Percentiles rank a stretch among this genome's conserved stretches.
Evolutionary conservation across 2,113 vertebrate genomes (phyloP).

Genomic region (Puma concolor): DNA sequence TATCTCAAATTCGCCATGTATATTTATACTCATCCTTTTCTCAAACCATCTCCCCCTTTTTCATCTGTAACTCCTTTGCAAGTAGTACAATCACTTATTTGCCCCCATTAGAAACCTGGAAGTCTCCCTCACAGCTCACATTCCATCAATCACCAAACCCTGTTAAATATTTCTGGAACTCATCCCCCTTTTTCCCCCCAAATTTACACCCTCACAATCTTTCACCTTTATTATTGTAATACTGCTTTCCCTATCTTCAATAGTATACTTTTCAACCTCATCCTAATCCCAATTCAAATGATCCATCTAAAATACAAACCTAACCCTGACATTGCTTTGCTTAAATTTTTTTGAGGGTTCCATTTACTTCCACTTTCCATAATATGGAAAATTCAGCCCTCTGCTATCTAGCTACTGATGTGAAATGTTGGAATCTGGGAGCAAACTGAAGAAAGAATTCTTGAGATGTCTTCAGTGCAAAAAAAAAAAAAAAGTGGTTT

Average conservation of each 20-base stretch:
- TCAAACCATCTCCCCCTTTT: neutral
- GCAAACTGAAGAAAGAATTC: neutral
- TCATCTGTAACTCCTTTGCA: neutral
- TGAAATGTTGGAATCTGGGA: neutral
- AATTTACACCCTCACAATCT: neutral
- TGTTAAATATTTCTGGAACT: slow-evolving; percentile 32
- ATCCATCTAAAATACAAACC: slow-evolving; percentile 20
- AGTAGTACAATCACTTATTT: neutral
- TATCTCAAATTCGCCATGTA: neutral
- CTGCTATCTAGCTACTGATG: neutral
- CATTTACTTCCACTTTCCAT: slow-evolving; percentile 16
- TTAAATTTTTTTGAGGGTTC: neutral
- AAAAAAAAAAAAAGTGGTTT: neutral
- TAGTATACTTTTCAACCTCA: neutral
- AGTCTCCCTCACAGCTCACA: neutral
- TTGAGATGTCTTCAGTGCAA: neutral
- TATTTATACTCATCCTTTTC: neutral
- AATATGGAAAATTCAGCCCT: neutral
- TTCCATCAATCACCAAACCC: neutral
- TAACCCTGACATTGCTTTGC: neutral
- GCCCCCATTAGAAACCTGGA: neutral
- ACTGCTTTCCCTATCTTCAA: neutral
- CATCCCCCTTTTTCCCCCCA: neutral
- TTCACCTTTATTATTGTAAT: slow-evolving; percentile 5
- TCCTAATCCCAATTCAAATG: neutral